Evolutionary conservation across 2,888 invertebrate genomes (phyloP), one percentile per base, ranked within the genome.

Genomic region (Caenorhabditis drosophilae): DNA sequence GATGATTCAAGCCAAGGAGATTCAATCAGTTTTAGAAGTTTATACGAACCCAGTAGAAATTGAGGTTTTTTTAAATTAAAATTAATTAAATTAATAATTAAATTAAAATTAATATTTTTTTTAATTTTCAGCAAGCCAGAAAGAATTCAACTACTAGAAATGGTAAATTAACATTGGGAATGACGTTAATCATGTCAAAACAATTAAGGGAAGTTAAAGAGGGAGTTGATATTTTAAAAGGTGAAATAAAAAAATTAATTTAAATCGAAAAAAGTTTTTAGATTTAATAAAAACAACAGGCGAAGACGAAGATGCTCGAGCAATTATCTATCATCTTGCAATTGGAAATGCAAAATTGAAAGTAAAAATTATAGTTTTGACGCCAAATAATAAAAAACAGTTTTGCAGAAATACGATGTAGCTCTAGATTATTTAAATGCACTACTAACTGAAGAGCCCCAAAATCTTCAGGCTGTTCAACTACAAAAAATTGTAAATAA

Each of bases 161-260:
- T n/a, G n/a, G n/a, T n/a, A n/a, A n/a, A n/a, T 31, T 31, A 12
- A 31, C 6, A 9, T 31, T 31, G 31, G 31, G 31, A 31, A 44
- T 60, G 22, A 44, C 34, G 20, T 54, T 60, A 2, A 54, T 54
- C 20, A 54, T 50, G 15, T 60, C 60, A 3, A 49, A 54, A n/a
- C 38, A 50, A 2, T 18, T 20, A 4, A n/a, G 16, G 4, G 60
- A 60, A 22, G 38, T 60, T 9, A 31, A 54, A 35, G 60, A 60
- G 49, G 54, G 60, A 0, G 27, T 44, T 26, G 44, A 31, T 3
- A 54, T 60, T 48, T 41, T 60, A 1, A 54, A 60, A 50, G 44
- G 60, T 60, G 18, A n/a, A 31, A 27, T 11, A 31, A 9, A 9
- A 31, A 12, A 6, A 6, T 31, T 31, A 31, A 31, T 31, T 12